phyloP scores from a whole-genome alignment of 2,888 invertebrate species.

The Caenorhabditis japonica region DNA sequence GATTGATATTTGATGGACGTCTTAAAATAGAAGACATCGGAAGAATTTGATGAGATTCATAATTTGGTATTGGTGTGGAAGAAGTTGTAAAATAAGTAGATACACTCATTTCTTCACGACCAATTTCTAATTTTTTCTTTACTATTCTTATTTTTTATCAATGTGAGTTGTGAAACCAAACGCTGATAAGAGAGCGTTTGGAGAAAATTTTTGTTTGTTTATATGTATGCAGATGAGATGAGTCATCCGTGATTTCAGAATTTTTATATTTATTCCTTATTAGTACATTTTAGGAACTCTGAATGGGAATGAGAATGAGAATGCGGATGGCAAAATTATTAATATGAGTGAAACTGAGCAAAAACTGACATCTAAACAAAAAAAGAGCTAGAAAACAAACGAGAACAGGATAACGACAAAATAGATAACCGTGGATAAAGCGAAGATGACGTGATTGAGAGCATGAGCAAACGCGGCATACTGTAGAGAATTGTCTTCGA shows the following conservation, averaged over 20 bases:
- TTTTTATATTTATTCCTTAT: no score
- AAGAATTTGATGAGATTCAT: conserved; percentile 92
- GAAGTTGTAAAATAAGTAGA: conserved; percentile 14
- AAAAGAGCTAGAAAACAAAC: conserved; percentile 62
- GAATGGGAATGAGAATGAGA: no score
- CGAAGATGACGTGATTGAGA: conserved; percentile 73
- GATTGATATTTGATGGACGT: no score
- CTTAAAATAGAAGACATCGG: conserved; percentile 91
- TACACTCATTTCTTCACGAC: conserved; percentile 16
- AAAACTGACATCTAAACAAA: conserved; percentile 17
- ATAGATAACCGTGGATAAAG: conserved; percentile 67
- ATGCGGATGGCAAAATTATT: conserved; percentile 42
- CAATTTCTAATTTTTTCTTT: conserved; percentile 21
- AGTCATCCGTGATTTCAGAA: no score
- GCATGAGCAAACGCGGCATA: conserved; percentile 65
- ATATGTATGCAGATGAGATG: background rate
- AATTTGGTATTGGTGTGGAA: background rate
- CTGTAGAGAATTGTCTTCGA: conserved; percentile 61
- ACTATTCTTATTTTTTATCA: conserved; percentile 11
- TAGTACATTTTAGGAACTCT: no score
- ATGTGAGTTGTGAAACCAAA: no score
- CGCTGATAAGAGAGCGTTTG: no score
- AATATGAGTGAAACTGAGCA: conserved; percentile 40
- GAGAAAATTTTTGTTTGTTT: background rate
- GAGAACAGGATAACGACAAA: conserved; percentile 67